Percentiles rank a stretch among this genome's conserved stretches.
phyloP scores from a whole-genome alignment of 2,113 vertebrate genomes.

The Anguilla japonica region DNA sequence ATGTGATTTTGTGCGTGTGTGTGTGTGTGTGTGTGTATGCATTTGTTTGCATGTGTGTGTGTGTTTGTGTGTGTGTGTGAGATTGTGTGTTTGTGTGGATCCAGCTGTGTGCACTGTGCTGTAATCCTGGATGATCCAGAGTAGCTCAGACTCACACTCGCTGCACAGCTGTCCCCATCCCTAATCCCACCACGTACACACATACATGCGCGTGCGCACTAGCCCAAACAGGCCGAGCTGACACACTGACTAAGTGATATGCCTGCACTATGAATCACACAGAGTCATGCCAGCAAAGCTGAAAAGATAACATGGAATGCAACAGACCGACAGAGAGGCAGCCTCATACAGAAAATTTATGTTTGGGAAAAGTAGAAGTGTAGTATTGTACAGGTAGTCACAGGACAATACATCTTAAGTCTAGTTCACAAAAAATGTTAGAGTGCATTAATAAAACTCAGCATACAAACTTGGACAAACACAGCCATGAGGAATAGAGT shows the following conservation, averaged over 20 bases:
- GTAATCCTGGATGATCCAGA: conserved; percentile 77
- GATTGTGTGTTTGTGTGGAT: not conserved
- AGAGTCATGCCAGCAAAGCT: not conserved
- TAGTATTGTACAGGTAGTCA: not conserved
- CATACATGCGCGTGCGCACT: not conserved
- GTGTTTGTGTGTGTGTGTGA: conserved; percentile 28
- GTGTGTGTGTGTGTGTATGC: conserved; percentile 36
- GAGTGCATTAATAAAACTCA: not conserved
- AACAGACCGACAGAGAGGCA: not conserved
- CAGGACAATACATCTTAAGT: not conserved
- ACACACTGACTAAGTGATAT: not conserved
- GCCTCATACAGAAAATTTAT: not conserved
- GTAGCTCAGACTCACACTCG: conserved; percentile 68
- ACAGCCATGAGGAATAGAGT: not conserved
- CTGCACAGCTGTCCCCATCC: conserved; percentile 68
- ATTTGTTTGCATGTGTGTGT: conserved; percentile 35
- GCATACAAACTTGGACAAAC: not conserved
- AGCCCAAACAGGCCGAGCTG: conserved; percentile 1
- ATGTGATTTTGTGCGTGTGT: conserved; percentile 27
- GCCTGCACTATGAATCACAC: not conserved
- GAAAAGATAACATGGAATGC: not conserved
- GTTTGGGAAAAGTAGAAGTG: not conserved
- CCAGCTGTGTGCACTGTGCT: conserved; percentile 60
- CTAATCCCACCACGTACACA: conserved; percentile 47
- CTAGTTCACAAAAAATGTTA: not conserved